phyloP scores from a whole-genome alignment of 2,113 vertebrate genomes.

The Riparia riparia region DNA sequence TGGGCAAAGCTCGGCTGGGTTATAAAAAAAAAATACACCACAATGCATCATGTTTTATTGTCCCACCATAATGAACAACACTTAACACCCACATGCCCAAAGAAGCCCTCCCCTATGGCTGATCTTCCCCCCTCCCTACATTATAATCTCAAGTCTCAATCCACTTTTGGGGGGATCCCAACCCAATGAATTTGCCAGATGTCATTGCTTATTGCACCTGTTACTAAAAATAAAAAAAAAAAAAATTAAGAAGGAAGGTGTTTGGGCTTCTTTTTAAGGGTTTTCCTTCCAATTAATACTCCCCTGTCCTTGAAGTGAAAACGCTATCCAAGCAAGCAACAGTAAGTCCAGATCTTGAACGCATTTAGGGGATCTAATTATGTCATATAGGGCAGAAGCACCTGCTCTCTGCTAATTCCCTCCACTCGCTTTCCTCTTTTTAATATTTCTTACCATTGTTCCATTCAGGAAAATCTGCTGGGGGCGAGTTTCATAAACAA shows the following conservation, averaged over 20 bases:
- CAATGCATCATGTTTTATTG: slow-evolving; percentile 76
- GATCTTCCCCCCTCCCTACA: slow-evolving; percentile 1
- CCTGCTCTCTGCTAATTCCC: slow-evolving; percentile 72
- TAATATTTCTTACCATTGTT: slow-evolving; percentile 75
- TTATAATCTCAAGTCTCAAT: not conserved
- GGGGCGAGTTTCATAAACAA: slow-evolving; percentile 41
- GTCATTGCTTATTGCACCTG: slow-evolving; percentile 4
- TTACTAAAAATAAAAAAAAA: not conserved
- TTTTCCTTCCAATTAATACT: slow-evolving; percentile 43
- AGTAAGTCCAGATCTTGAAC: slow-evolving; percentile 64
- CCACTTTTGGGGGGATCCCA: slow-evolving; percentile 28
- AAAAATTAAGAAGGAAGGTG: not conserved
- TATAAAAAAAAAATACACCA: slow-evolving; percentile 58
- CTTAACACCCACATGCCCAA: slow-evolving; percentile 67
- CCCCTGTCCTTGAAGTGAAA: slow-evolving; percentile 68
- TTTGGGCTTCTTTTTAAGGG: not conserved
- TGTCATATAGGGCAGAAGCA: slow-evolving; percentile 68
- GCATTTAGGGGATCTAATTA: slow-evolving; percentile 69
- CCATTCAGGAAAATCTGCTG: slow-evolving; percentile 59
- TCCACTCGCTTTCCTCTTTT: slow-evolving; percentile 35
- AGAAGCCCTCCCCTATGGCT: slow-evolving; percentile 19
- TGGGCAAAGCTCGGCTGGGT: slow-evolving; percentile 75
- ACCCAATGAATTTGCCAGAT: slow-evolving; percentile 1
- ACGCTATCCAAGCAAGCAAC: slow-evolving; percentile 51
- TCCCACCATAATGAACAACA: slow-evolving; percentile 71